Evolutionary conservation across 35 echinoderm and acorn worm species (phyloP).

Genomic region (Stichopus chloronotus): DNA sequence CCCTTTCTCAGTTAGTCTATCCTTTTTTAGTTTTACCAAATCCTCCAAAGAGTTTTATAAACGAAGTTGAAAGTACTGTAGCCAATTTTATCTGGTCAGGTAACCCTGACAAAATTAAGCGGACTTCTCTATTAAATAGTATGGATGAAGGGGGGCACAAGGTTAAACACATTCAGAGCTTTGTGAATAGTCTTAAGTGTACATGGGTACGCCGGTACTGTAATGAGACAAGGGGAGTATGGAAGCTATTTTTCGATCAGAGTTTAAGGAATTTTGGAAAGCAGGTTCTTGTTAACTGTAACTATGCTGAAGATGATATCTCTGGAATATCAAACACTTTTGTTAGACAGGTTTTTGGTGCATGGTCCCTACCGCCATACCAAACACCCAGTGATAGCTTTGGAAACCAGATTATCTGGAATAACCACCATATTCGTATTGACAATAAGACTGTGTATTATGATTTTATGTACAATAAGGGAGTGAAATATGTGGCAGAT

Average conservation of each 20-base stretch:
- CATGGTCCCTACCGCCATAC: background rate
- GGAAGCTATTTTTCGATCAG: constrained; percentile 19
- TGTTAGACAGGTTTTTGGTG: background rate
- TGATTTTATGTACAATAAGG: too few relatives aligned
- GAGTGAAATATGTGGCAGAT: too few relatives aligned
- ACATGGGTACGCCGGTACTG: background rate
- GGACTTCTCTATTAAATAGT: background rate
- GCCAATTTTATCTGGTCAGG: constrained; percentile 2
- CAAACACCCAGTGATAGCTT: background rate
- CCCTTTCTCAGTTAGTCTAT: constrained; percentile 10
- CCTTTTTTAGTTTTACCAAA: background rate
- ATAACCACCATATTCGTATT: constrained; percentile 26
- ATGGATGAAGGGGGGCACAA: background rate
- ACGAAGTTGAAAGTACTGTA: background rate
- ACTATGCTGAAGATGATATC: background rate
- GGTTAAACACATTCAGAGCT: background rate
- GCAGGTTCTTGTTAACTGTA: constrained; percentile 20
- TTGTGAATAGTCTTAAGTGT: background rate
- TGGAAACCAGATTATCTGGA: background rate
- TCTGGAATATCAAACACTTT: background rate
- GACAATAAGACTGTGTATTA: too few relatives aligned
- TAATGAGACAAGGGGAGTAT: background rate
- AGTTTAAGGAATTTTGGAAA: background rate
- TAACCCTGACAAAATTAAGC: constrained; percentile 12
- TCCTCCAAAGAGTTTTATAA: background rate